These are phyloP conservation scores for Anser cygnoides DNA, from an alignment of 2,113 vertebrate species.

Conservation along the genomic window DNA sequence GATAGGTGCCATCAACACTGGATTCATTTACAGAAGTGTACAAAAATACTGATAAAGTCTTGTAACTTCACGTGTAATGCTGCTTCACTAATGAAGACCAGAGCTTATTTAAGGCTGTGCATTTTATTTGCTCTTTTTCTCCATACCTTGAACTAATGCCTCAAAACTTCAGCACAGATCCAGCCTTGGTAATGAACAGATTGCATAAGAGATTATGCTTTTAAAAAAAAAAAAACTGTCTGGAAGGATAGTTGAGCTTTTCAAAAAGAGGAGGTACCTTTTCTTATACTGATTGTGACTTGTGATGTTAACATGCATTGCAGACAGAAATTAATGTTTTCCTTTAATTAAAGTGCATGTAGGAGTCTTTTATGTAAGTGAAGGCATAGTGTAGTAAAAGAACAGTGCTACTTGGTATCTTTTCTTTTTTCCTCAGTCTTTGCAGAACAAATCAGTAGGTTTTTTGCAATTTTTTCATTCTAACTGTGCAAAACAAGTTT, in stretches of 20 bases:
- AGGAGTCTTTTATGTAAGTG: not conserved
- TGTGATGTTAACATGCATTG: not conserved
- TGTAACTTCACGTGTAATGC: not conserved
- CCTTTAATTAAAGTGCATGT: not conserved
- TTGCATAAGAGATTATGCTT: not conserved
- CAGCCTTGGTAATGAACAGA: not conserved
- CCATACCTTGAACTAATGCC: not conserved
- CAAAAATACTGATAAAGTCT: not conserved
- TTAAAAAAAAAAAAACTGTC: not conserved
- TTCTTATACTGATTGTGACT: not conserved
- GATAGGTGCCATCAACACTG: not conserved
- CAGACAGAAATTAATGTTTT: not conserved
- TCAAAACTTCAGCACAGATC: not conserved
- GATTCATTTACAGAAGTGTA: not conserved
- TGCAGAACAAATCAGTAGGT: not conserved
- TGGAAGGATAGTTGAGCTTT: not conserved
- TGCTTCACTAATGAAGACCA: not conserved
- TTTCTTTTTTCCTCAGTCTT: not conserved
- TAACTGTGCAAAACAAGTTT: not conserved
- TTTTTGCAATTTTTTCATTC: not conserved
- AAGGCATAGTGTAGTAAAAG: not conserved
- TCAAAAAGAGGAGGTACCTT: not conserved
- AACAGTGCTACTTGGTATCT: not conserved
- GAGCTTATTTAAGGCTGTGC: not conserved
- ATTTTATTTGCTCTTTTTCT: not conserved